Conservation (phyloP, 2,797 vertebrate species). For the Aquila chrysaetos region DNA sequence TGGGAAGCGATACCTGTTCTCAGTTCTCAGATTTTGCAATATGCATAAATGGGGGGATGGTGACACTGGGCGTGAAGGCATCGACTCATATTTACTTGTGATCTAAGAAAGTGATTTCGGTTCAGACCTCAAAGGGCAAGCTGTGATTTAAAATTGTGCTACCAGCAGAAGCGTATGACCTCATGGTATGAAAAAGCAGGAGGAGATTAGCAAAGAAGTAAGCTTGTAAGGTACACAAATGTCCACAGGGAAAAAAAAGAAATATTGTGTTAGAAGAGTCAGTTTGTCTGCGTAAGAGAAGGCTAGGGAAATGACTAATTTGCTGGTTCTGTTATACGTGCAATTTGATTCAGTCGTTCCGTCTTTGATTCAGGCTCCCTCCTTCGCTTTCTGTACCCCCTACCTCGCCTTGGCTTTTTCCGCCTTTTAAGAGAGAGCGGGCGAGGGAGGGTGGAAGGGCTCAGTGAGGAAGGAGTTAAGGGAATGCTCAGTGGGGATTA, state of each 20-base stretch:
- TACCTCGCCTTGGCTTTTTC: conserved; percentile 1
- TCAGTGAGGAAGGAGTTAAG: conserved; percentile 61
- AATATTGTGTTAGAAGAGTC: background rate
- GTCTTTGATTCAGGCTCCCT: conserved; percentile 40
- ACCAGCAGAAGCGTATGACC: conserved; percentile 8
- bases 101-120: background rate
- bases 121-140: background rate
- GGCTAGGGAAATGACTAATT: conserved; percentile 31
- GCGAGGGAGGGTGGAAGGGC: background rate
- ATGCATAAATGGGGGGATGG: background rate
- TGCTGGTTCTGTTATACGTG: background rate
- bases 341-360: conserved; percentile 46
- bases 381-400: conserved; percentile 11
- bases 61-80: background rate
- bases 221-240: conserved; percentile 29
- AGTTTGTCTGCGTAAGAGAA: background rate
- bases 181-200: conserved; percentile 21
- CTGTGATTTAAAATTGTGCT: background rate
- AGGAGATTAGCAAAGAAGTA: conserved; percentile 42
- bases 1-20: background rate
- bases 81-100: background rate
- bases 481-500: conserved; percentile 61
- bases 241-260: background rate
- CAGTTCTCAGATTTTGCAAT: background rate
- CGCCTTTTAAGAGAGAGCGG: background rate